These are phyloP conservation scores for Amblyteles armatorius DNA, from an alignment of 2,888 invertebrate species.

Conservation along the genomic window DNA sequence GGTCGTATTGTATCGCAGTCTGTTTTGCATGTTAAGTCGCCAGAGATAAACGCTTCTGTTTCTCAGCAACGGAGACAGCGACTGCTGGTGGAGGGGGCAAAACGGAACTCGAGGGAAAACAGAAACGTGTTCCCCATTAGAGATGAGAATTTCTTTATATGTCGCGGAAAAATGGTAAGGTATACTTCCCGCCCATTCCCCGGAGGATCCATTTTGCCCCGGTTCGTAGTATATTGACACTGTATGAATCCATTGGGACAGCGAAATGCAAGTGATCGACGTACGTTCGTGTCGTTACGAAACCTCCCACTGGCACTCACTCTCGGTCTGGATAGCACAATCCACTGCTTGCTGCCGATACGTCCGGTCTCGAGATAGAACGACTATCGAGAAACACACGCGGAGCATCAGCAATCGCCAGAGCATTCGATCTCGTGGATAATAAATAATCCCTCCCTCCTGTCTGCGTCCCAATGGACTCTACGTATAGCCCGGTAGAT, in stretches of 20 bases:
- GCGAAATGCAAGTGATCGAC: conserved; percentile 32
- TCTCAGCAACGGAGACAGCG: too few species aligned
- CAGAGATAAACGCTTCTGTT: too few species aligned
- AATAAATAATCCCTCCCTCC: conserved; percentile 47
- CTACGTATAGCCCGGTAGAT: background rate
- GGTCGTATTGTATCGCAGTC: too few species aligned
- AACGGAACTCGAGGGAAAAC: too few species aligned
- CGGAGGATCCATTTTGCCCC: too few species aligned
- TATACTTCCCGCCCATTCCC: too few species aligned
- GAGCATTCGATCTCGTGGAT: conserved; percentile 45
- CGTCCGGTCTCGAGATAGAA: conserved; percentile 37
- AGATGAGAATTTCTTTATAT: too few species aligned
- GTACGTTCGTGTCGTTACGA: conserved; percentile 36
- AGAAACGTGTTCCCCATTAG: too few species aligned
- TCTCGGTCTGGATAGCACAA: conserved; percentile 32
- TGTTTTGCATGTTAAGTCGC: too few species aligned
- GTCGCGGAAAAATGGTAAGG: too few species aligned
- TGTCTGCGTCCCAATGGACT: conserved; percentile 31
- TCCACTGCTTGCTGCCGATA: conserved; percentile 3
- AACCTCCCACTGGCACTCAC: conserved; percentile 51
- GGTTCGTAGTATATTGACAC: background rate
- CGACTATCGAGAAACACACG: conserved; percentile 18
- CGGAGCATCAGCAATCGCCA: conserved; percentile 43
- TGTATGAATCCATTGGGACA: conserved; percentile 24
- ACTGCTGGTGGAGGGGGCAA: too few species aligned